Evolutionary conservation across 2,888 invertebrate species (phyloP), one percentile per base, ranked within the genome.

Genomic region (Poecilobothrus nobilitatus): DNA sequence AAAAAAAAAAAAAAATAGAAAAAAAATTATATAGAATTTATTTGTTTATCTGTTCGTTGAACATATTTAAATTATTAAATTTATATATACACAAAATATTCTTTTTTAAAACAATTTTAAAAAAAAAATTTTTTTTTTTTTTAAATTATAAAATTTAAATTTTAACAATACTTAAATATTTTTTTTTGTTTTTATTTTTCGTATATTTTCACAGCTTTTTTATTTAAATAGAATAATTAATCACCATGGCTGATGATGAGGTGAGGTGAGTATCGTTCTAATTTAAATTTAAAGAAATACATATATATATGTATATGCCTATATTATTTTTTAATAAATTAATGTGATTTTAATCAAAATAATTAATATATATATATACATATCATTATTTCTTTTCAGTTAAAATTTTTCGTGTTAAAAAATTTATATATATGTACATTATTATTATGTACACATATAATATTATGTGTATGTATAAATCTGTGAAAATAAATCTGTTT

Each of bases 191-290:
- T 15, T 66, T 66, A 65, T 70, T 37, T 37, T 37, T 37, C 20
- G 69, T 9, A 62, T 67, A 63, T 61, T 70, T 64, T 73, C 71
- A 9, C 71, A 72, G 71, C 73, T 73, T 71, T 70, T 71, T 69
- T 67, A 70, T 67, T 69, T 70, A 70, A 70, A 72, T 74, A 78
- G 72, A 77, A 79, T 77, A 80, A 76, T 80, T 76, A 78, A 77
- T 68, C 76, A 91, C 81, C 86, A 94, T 94, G 94, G 92, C 92
- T 87, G 94, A 94, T 88, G 94, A 94, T 88, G 94, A 94, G 87
- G 93, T 93, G 87, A 92, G 93, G 92, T 93, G 86, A 84, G 91
- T 87, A 84, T 80, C 79, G 64, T 41, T 61, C 62, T 27, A 27
- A 27, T 27, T 27, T n/a, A 66, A 21, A 12, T 20, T 27, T 66